Percentiles rank a stretch among this genome's conserved stretches.
Evolutionary conservation across 2,113 vertebrate genomes (phyloP).

Genomic region (Pterocles burchelli): DNA sequence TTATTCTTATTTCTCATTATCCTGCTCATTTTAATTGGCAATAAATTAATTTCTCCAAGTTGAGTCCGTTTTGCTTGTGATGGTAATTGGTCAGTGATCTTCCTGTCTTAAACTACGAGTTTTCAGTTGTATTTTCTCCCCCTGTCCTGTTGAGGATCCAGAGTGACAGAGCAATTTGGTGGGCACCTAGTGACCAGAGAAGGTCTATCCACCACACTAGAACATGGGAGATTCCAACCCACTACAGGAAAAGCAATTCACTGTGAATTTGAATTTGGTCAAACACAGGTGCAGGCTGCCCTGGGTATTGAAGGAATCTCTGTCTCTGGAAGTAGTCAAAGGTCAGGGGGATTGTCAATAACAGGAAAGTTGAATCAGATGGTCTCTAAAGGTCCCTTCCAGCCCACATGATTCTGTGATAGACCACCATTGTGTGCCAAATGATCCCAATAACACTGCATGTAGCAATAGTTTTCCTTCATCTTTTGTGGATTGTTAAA

Average conservation of each 20-base stretch:
- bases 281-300: neutral
- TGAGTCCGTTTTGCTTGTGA: no score
- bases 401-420: neutral
- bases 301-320: neutral
- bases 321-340: neutral
- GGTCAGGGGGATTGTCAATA: neutral
- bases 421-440: neutral
- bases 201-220: neutral
- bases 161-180: neutral
- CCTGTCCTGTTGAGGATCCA: neutral
- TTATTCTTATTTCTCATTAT: neutral
- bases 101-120: neutral
- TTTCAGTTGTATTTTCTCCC: neutral
- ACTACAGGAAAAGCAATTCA: neutral
- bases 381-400: neutral
- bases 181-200: neutral
- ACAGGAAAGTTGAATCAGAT: neutral
- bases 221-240: neutral
- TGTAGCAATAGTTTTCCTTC: neutral
- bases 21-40: no score
- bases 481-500: neutral
- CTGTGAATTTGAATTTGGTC: neutral
- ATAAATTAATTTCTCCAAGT: no score
- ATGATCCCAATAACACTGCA: neutral
- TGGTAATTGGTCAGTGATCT: no score